Percentiles rank a stretch among this genome's conserved stretches.
Conservation (phyloP, 2,888 invertebrate genomes). For the Mesorhabditis sp. region DNA sequence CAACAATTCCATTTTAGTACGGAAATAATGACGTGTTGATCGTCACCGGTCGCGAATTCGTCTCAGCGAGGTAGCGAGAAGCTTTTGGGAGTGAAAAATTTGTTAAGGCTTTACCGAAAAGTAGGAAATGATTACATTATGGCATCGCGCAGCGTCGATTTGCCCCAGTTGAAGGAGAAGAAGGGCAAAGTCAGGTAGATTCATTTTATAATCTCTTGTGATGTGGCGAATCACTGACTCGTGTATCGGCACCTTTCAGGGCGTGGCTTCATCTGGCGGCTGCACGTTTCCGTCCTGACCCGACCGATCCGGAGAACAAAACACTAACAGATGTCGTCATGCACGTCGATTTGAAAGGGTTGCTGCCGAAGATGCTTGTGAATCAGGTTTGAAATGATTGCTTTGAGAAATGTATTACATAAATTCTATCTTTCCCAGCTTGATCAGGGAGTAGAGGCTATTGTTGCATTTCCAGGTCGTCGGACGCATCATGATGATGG, state of each 20-base stretch:
- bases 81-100: neutral
- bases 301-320: conserved; percentile 20
- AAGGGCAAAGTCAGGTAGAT: conserved; percentile 12
- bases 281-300: conserved; percentile 37
- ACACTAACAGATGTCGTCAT: conserved; percentile 42
- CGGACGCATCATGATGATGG: conserved; percentile 42
- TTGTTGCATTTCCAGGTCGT: conserved; percentile 20
- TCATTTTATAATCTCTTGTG: neutral
- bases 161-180: conserved; percentile 22
- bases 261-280: conserved; percentile 37
- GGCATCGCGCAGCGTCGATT: conserved; percentile 37
- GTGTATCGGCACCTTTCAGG: conserved; percentile 15
- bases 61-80: conserved; percentile 23
- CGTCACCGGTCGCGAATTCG: conserved; percentile 44
- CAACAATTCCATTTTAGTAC: conserved; percentile 29
- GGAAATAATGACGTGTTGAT: conserved; percentile 45
- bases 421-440: neutral
- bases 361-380: conserved; percentile 36
- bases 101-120: conserved; percentile 29
- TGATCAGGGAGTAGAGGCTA: neutral
- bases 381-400: conserved; percentile 21
- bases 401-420: no score
- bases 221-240: neutral
- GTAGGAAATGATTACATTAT: conserved; percentile 29
- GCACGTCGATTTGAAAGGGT: conserved; percentile 41